Base-by-base conservation (phyloP, 2,797 vertebrate genomes). In the Paramormyrops hopkinsi region DNA sequence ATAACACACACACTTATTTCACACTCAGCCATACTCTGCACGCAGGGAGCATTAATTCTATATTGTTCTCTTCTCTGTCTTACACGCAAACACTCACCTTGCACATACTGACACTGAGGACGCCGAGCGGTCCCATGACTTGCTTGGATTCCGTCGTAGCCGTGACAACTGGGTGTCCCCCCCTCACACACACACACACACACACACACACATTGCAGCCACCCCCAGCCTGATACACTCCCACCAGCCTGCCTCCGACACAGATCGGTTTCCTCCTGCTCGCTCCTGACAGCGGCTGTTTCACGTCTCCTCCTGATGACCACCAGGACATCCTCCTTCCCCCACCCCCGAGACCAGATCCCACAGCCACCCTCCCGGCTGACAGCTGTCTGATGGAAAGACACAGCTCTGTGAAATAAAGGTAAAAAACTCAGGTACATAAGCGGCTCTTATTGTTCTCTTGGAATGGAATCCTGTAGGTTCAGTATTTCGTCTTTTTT, bases 401-500 rank as follows among this genome's bases (percentile, higher is more conserved):
- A 84, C 82, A 22, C 82, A 9, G 85, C 50, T 54, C n/a, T 87
- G 85, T 54, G 50, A 87, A 53, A 86, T 25, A 86, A 25, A 86
- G 84, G 51, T 37, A 86, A 86, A 37, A 33, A 6, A 9, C 48
- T 19, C 84, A 56, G 84, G 25, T 54, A 19, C n/a, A 33, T 9
- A 14, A 33, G 9, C 2, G 51, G 46, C 84, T 37, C 22, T 14
- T 19, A 33, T 33, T 54, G 25, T 51, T 85, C 51, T 50, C 50
- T 53, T 33, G 48, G n/a, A 29, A 4, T 37, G 50, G 29, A 14
- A 17, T 56, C 25, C 17, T 59, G 50, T 41, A 79, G 37, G 73
- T 79, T 44, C 37, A 44, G 6, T 79, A 19, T n/a, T 79, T 79
- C 7, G 6, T 8, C 37, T 9, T 79, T 79, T 44, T 79, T 79